Evolutionary conservation across 2,888 invertebrate genomes (phyloP).

Genomic region (Pharmacophagus antenor): DNA sequence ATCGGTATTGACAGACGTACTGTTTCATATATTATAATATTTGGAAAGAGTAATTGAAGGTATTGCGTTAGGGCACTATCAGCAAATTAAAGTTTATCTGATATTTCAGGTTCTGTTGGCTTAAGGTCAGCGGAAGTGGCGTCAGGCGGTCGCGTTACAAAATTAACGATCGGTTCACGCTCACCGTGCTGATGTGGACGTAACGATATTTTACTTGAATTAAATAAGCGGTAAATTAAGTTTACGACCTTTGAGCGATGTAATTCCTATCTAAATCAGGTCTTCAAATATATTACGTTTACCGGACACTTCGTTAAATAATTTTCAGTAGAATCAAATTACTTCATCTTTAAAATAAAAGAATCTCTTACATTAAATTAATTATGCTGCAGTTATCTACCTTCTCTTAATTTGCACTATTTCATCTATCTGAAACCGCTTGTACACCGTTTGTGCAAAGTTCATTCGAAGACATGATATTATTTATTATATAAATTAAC

Average conservation of each 20-base stretch:
- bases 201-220: neutral
- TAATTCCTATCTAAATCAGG: neutral
- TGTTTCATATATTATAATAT: too few relatives aligned
- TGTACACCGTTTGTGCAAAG: too few relatives aligned
- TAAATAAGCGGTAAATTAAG: neutral
- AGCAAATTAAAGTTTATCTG: constrained; percentile 29
- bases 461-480: too few relatives aligned
- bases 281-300: neutral
- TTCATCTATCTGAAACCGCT: too few relatives aligned
- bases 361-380: too few relatives aligned
- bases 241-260: neutral
- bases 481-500: too few relatives aligned
- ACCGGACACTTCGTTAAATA: neutral
- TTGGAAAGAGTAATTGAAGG: neutral
- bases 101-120: constrained; percentile 26
- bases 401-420: too few relatives aligned
- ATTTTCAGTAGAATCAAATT: too few relatives aligned
- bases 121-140: constrained; percentile 29
- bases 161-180: constrained; percentile 13
- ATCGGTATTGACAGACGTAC: too few relatives aligned
- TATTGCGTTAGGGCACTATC: constrained; percentile 26
- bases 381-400: too few relatives aligned
- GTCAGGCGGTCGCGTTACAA: constrained; percentile 13
- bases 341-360: too few relatives aligned
- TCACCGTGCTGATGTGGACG: constrained; percentile 1